A percentile compares a stretch with the other conserved stretches of the same genome.
Evolutionary conservation across 1,140 invertebrate species (phyloP).

Genomic region (Orussus abietinus): DNA sequence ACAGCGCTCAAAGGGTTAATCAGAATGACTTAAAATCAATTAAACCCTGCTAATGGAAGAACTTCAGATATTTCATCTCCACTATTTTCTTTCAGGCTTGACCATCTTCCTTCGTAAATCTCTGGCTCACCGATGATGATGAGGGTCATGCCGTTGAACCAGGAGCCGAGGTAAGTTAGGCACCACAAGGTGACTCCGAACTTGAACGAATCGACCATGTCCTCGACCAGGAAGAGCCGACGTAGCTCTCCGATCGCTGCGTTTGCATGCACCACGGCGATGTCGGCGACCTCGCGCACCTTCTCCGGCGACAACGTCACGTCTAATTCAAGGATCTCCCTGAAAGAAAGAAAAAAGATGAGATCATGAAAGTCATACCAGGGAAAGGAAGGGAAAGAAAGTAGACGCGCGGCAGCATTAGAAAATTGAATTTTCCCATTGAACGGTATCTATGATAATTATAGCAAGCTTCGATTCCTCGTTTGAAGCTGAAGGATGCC

Average conservation of each 20-base stretch:
- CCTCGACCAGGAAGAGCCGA: constrained; percentile 92
- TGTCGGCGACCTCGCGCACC: constrained; percentile 79
- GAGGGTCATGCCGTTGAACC: constrained; percentile 97
- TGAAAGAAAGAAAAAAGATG: no score
- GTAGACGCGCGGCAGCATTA: no score
- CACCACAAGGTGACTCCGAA: constrained; percentile 91
- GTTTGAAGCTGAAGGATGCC: no score
- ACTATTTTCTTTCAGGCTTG: neutral
- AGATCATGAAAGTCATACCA: no score
- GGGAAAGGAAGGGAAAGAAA: no score
- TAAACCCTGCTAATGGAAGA: no score
- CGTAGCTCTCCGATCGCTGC: constrained; percentile 75
- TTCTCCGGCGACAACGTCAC: constrained; percentile 82
- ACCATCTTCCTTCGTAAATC: neutral
- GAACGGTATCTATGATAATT: no score
- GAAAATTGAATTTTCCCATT: no score
- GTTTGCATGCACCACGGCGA: constrained; percentile 81
- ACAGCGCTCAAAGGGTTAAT: no score
- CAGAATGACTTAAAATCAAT: no score
- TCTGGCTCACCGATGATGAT: constrained; percentile 87
- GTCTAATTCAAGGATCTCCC: constrained; percentile 83
- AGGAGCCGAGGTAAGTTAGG: constrained; percentile 92
- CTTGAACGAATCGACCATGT: constrained; percentile 92
- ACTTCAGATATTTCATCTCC: no score
- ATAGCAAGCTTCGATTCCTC: no score